Conservation (phyloP, 2,797 vertebrate species). For the Capromys pilorides region DNA sequence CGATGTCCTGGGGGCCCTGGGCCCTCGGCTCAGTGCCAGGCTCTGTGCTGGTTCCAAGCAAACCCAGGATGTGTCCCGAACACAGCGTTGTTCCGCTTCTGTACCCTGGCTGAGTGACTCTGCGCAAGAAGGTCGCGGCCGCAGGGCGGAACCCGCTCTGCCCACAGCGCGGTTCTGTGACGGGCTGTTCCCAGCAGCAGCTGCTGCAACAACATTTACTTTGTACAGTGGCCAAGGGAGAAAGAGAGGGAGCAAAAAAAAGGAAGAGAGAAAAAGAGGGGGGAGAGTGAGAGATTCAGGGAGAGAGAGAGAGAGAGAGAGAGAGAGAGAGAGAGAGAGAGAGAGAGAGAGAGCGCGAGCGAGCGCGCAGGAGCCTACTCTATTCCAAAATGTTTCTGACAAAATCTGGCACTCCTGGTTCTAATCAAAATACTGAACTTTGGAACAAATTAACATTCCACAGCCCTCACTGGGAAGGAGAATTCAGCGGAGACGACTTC, state of each 20-base stretch:
- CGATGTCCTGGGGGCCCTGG: background rate
- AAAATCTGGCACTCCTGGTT: constrained; percentile 74
- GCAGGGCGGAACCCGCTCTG: background rate
- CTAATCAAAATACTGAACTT: constrained; percentile 78
- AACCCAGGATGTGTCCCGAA: background rate
- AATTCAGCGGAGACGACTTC: constrained; percentile 35
- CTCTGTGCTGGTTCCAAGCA: background rate
- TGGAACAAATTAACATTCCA: constrained; percentile 72
- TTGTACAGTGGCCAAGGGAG: constrained; percentile 52
- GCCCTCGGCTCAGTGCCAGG: background rate
- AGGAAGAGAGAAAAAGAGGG: background rate
- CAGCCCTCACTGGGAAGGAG: constrained; percentile 53
- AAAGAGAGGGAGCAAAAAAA: background rate
- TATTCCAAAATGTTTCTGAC: constrained; percentile 69
- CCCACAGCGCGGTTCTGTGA: background rate
- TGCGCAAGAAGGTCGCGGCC: background rate
- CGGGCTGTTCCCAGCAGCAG: constrained; percentile 58
- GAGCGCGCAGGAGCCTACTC: background rate
- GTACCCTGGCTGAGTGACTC: background rate
- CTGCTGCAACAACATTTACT: constrained; percentile 67
- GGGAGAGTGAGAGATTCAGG: background rate
- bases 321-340: background rate
- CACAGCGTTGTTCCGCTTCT: background rate
- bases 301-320: background rate
- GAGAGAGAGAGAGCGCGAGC: background rate